phyloP scores from a whole-genome alignment of 2,797 vertebrate genomes.

The Peromyscus attwateri region DNA sequence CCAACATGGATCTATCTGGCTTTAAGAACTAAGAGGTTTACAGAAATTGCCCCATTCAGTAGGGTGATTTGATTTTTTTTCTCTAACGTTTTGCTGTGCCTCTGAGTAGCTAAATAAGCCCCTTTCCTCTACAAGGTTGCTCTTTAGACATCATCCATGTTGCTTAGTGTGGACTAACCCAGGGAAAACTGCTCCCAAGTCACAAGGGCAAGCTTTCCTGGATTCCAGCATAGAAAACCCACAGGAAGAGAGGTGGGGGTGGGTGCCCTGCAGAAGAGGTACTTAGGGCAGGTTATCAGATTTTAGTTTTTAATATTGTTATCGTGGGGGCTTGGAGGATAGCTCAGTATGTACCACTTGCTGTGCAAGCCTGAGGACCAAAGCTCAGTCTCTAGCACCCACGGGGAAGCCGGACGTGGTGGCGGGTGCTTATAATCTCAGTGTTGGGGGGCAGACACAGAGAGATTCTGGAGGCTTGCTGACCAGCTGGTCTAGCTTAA shows the following conservation, averaged over 20 bases:
- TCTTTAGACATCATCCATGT: slow-evolving; percentile 33
- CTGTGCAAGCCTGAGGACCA: not conserved
- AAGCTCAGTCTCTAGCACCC: not conserved
- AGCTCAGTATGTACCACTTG: not conserved
- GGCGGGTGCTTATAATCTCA: not conserved
- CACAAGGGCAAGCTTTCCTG: not conserved
- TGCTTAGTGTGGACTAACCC: not conserved
- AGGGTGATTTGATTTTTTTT: not conserved
- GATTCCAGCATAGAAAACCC: not conserved
- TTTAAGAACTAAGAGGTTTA: slow-evolving; percentile 44
- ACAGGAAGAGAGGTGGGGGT: not conserved
- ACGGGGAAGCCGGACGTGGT: not conserved
- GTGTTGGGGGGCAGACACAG: not conserved
- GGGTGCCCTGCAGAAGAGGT: not conserved
- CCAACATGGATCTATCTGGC: slow-evolving; percentile 12
- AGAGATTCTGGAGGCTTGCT: not conserved
- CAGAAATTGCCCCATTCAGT: not conserved
- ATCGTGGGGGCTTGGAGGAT: not conserved
- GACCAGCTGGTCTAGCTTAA: not conserved
- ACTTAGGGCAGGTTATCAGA: not conserved
- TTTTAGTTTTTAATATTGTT: slow-evolving; percentile 45
- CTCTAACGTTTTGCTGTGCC: not conserved
- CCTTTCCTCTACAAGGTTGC: not conserved
- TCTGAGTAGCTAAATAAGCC: slow-evolving; percentile 54
- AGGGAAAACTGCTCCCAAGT: not conserved